phyloP scores from a whole-genome alignment of 1,140 invertebrate genomes.

The Camponotus vicinus region DNA sequence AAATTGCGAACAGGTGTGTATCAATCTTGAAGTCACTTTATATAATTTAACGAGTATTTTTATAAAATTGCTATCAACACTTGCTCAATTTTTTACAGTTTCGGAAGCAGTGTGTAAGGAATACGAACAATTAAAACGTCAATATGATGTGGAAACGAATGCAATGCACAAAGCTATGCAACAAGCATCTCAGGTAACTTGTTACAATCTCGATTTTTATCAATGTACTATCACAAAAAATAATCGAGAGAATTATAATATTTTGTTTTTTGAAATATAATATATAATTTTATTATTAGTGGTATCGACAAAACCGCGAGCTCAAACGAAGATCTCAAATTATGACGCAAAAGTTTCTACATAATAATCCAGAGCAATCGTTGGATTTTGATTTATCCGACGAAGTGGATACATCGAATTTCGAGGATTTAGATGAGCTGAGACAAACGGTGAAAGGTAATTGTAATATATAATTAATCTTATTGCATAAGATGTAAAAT shows the following conservation, averaged over 20 bases:
- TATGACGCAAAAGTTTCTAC: constrained; percentile 87
- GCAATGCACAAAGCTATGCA: constrained; percentile 89
- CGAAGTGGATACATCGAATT: constrained; percentile 86
- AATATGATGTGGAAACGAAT: constrained; percentile 90
- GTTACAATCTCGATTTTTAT: constrained; percentile 1
- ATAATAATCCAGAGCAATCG: constrained; percentile 80
- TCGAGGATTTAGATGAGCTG: constrained; percentile 89
- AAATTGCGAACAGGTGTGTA: constrained; percentile 87
- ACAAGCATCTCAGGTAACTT: constrained; percentile 85
- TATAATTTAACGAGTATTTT: background rate
- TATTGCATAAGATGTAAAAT: background rate
- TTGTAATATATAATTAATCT: background rate
- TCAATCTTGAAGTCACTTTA: background rate
- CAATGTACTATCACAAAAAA: background rate
- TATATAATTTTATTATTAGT: constrained; percentile 86
- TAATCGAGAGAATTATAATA: background rate
- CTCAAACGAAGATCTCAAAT: constrained; percentile 89
- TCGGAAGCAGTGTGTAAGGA: constrained; percentile 91
- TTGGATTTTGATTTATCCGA: constrained; percentile 81
- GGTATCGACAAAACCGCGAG: constrained; percentile 92
- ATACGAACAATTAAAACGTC: constrained; percentile 90
- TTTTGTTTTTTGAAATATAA: background rate
- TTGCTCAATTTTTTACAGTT: constrained; percentile 82
- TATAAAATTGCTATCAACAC: background rate
- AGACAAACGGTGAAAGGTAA: constrained; percentile 88